Evolutionary conservation across 2,888 invertebrate species (phyloP).

Genomic region (Amiota communis): DNA sequence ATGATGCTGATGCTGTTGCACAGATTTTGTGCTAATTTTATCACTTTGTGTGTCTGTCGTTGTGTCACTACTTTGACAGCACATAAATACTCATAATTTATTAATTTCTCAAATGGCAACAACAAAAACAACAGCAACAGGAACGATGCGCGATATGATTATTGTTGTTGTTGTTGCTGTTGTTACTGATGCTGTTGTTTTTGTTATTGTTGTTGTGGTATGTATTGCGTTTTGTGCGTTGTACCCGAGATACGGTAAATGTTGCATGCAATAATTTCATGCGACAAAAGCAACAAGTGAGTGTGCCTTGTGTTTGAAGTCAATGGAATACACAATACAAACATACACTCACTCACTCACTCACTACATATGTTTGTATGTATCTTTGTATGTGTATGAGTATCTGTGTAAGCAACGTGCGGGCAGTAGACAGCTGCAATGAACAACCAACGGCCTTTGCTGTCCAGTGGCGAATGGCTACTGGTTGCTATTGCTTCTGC

Average conservation of each 20-base stretch:
- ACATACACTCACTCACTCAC: conserved; percentile 17
- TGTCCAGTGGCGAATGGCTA: not conserved
- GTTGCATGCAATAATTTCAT: conserved; percentile 68
- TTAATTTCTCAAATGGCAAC: conserved; percentile 57
- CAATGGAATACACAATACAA: conserved; percentile 24
- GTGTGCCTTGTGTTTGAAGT: conserved; percentile 13
- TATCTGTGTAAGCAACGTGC: conserved; percentile 18
- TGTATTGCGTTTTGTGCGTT: conserved; percentile 13
- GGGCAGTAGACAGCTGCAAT: conserved; percentile 35
- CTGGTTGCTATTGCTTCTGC: conserved; percentile 26
- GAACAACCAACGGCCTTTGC: conserved; percentile 13
- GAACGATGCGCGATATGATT: conserved; percentile 26
- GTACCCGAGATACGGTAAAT: conserved; percentile 58
- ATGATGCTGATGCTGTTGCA: conserved; percentile 42
- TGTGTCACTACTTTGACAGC: conserved; percentile 69
- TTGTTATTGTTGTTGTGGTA: not conserved
- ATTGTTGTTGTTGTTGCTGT: conserved; percentile 18
- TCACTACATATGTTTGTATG: not conserved
- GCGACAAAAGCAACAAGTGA: conserved; percentile 53
- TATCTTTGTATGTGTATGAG: conserved; percentile 9
- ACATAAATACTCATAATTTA: conserved; percentile 73
- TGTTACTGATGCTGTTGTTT: not conserved
- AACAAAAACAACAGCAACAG: conserved; percentile 17
- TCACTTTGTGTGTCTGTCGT: conserved; percentile 73
- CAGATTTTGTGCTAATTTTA: conserved; percentile 73